phyloP scores from a whole-genome alignment of 2,797 vertebrate species.

The Natrix natrix region DNA sequence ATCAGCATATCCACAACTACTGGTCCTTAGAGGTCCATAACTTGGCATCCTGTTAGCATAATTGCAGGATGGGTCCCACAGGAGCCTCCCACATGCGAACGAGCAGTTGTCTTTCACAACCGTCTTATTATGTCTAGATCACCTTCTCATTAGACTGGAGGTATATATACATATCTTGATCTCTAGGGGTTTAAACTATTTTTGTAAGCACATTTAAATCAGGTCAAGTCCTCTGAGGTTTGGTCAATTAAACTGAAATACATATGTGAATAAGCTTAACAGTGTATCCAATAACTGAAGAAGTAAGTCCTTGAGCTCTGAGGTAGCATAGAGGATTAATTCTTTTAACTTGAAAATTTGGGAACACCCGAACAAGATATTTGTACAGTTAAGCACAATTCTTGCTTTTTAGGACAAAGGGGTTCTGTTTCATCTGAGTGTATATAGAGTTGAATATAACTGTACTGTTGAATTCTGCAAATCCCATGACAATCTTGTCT shows the following conservation, averaged over 20 bases:
- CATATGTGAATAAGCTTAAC: conserved; percentile 2
- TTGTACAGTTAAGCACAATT: conserved; percentile 2
- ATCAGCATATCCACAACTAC: background rate
- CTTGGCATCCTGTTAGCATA: background rate
- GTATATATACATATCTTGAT: background rate
- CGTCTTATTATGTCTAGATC: background rate
- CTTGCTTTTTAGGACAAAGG: background rate
- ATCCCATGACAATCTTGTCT: background rate
- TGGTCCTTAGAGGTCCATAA: background rate
- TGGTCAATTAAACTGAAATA: conserved; percentile 29
- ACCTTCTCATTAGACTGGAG: background rate
- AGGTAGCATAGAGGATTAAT: background rate
- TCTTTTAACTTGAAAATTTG: background rate
- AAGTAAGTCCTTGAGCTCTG: rapidly evolving
- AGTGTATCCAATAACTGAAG: conserved; percentile 8
- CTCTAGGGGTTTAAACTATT: background rate
- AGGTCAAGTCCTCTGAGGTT: background rate
- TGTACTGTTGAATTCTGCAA: conserved; percentile 10
- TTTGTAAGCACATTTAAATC: background rate
- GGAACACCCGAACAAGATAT: background rate
- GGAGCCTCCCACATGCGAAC: background rate
- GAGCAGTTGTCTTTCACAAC: background rate
- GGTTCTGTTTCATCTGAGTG: conserved; percentile 3
- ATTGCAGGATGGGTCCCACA: background rate
- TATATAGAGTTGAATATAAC: background rate